A percentile compares a stretch with the other conserved stretches of the same genome.
These are phyloP conservation scores for Rhagoletis pomonella DNA, from an alignment of 1,140 invertebrate genomes.

Conservation along the genomic window DNA sequence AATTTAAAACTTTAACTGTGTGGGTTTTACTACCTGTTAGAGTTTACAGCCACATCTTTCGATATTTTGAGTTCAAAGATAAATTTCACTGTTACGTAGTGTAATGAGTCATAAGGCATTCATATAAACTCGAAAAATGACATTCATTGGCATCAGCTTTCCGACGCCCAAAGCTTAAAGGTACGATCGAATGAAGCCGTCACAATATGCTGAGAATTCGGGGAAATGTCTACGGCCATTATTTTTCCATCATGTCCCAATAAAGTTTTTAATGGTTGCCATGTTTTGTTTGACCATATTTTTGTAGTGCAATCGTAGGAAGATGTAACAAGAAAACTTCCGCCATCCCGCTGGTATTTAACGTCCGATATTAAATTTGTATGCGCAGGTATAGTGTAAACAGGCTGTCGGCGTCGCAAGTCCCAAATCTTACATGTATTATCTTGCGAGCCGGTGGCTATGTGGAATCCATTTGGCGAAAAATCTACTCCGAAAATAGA, in stretches of 20 bases:
- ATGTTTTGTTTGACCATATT: slow-evolving; percentile 96
- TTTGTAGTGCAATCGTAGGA: slow-evolving; percentile 94
- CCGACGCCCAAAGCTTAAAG: slow-evolving; percentile 97
- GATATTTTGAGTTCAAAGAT: too few relatives aligned
- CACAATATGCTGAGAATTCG: slow-evolving; percentile 92
- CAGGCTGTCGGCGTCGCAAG: slow-evolving; percentile 86
- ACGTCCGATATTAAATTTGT: slow-evolving; percentile 93
- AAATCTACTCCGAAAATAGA: slow-evolving; percentile 92
- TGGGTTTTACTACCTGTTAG: too few relatives aligned
- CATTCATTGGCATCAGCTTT: slow-evolving; percentile 73
- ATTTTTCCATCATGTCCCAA: slow-evolving; percentile 97
- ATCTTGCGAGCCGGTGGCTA: slow-evolving; percentile 96
- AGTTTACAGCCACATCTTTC: too few relatives aligned
- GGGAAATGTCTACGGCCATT: slow-evolving; percentile 92
- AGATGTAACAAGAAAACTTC: slow-evolving; percentile 89
- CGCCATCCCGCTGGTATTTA: slow-evolving; percentile 88
- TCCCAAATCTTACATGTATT: slow-evolving; percentile 98
- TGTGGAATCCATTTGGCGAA: slow-evolving; percentile 93
- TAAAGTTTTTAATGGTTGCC: slow-evolving; percentile 95
- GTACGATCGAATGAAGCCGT: slow-evolving; percentile 97
- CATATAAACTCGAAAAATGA: not conserved
- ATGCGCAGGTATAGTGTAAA: slow-evolving; percentile 98
- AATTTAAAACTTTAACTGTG: too few relatives aligned
- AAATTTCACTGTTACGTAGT: too few relatives aligned
- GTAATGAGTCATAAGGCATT: slow-evolving; percentile 13